Base-by-base conservation (phyloP, 2,888 invertebrate genomes). In the Amblyjoppa proteus region DNA sequence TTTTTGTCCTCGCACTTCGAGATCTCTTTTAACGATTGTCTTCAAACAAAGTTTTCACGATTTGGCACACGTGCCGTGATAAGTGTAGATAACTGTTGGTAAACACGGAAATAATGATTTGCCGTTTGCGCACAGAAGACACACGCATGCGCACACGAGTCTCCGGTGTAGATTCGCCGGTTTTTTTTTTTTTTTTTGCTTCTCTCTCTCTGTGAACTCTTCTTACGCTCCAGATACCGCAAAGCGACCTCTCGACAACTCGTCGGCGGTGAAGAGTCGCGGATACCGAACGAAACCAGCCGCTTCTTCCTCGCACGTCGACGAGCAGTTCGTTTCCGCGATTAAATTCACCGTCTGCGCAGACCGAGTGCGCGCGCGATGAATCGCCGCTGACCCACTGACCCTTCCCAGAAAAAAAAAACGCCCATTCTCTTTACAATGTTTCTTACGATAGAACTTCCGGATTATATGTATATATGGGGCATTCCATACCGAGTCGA, bases 301-400 rank as follows among this genome's bases (percentile, higher is more conserved):
- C 28, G 31, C 61, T 25, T 16, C 16, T 28, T 16, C 16, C 31
- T 64, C 34, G 38, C 58, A 16, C 74, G 74, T 28, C 74, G 61
- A 28, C 11, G 58, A 49, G 28, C 58, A 49, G n/a, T 56, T 13
- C 49, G 66, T 74, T 68, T 45, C 66, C 74, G 41, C 45, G 34
- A 83, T 76, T 70, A 41, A 74, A 80, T 75, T 70, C 75, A 20
- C 31, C 51, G 25, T 31, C 31, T 7, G 38, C 20, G 56, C 28
- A 58, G 34, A 28, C 6, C 25, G 64, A 34, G 31, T 56, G 64
- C 69, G 68, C 69, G 64, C 64, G 45, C 28, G 28, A 28, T 45
- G 80, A 76, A 76, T 76, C 76, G 64, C 49, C 75, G 71, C 80
- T 84, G 84, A 80, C 80, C 84, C 76, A 84, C 84, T 84, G 80